Percentiles rank a stretch among this genome's conserved stretches.
Conservation (phyloP, 2,888 invertebrate species). For the Plagiodera versicolora region DNA sequence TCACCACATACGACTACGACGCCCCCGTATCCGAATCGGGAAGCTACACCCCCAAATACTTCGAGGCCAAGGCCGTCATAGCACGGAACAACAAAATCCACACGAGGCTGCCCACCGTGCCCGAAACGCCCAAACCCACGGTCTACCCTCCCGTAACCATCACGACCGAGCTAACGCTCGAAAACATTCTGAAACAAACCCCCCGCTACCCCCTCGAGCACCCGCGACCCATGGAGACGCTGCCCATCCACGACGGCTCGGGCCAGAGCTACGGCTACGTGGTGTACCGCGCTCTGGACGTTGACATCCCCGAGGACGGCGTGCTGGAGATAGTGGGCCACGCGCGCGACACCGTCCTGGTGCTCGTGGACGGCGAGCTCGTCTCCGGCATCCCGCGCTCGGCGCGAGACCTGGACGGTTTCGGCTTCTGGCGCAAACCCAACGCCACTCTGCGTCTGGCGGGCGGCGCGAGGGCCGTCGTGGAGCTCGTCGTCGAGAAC, state of each 20-base stretch:
- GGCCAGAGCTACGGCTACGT: slow-evolving; percentile 63
- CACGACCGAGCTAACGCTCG: slow-evolving; percentile 35
- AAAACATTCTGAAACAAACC: slow-evolving; percentile 30
- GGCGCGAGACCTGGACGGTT: slow-evolving; percentile 45
- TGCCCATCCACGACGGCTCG: slow-evolving; percentile 50
- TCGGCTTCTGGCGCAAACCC: slow-evolving; percentile 54
- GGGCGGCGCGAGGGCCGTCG: slow-evolving; percentile 36
- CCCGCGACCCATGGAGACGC: slow-evolving; percentile 46
- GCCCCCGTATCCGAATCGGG: slow-evolving; percentile 89
- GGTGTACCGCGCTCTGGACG: slow-evolving; percentile 54
- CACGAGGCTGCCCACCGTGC: slow-evolving; percentile 47
- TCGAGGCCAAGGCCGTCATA: slow-evolving; percentile 63
- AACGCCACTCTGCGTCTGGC: slow-evolving; percentile 46
- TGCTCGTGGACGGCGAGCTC: slow-evolving; percentile 54
- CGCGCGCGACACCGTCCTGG: slow-evolving; percentile 58
- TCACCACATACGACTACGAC: slow-evolving; percentile 66
- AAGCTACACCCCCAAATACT: slow-evolving; percentile 84
- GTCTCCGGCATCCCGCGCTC: slow-evolving; percentile 44
- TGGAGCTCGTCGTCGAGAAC: slow-evolving; percentile 67
- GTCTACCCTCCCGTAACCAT: slow-evolving; percentile 46
- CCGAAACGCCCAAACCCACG: slow-evolving; percentile 42
- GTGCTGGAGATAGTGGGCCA: slow-evolving; percentile 49
- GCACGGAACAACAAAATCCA: slow-evolving; percentile 45
- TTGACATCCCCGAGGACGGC: slow-evolving; percentile 42
- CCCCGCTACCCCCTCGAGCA: slow-evolving; percentile 23